Evolutionary conservation across 2,113 vertebrate species (phyloP).

Genomic region (Oryzias javanicus): DNA sequence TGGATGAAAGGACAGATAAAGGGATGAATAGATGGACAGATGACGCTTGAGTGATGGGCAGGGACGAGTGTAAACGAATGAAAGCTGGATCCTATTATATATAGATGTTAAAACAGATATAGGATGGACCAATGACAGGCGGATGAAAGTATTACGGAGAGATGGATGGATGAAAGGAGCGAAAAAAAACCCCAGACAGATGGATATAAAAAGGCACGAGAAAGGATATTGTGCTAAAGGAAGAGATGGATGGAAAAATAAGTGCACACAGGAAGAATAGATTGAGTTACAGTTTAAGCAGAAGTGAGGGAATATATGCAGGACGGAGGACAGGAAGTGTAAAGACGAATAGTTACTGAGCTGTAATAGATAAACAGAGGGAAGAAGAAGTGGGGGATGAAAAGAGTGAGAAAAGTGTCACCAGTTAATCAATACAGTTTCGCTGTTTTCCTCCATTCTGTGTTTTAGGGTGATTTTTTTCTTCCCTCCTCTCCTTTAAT

Average conservation of each 20-base stretch:
- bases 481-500: conserved; percentile 29
- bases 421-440: conserved; percentile 53
- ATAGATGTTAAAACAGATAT: neutral
- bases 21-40: neutral
- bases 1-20: neutral
- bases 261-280: neutral
- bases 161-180: neutral
- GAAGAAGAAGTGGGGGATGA: conserved; percentile 26
- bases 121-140: neutral
- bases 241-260: conserved; percentile 1
- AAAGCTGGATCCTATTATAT: neutral
- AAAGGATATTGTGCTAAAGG: neutral
- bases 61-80: neutral
- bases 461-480: conserved; percentile 48
- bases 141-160: neutral
- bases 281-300: neutral
- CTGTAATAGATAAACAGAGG: conserved; percentile 10
- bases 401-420: conserved; percentile 38
- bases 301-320: neutral
- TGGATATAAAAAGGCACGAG: neutral
- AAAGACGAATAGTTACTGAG: conserved; percentile 6
- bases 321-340: conserved; percentile 3
- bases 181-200: neutral
- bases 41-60: neutral
- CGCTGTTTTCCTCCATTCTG: conserved; percentile 45